Percentiles rank a stretch among this genome's conserved stretches.
These are phyloP conservation scores for Keiferia lycopersicella DNA, from an alignment of 2,888 invertebrate genomes.

Conservation along the genomic window DNA sequence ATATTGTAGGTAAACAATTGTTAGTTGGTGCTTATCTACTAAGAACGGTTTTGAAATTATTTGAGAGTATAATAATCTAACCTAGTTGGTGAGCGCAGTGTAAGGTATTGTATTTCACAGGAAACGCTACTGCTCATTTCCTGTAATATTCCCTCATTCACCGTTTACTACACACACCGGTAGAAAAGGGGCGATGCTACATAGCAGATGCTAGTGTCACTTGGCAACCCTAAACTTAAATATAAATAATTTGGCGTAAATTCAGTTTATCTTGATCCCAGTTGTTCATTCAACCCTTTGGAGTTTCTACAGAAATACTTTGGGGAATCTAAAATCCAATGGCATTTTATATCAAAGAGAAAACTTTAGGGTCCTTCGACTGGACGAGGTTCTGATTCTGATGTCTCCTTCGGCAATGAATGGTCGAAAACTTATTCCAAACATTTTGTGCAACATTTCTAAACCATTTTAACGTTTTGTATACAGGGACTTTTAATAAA, in stretches of 20 bases:
- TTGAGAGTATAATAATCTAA: not conserved
- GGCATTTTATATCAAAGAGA: slow-evolving; percentile 41
- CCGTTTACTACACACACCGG: no score
- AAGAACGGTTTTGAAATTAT: not conserved
- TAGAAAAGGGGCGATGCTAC: no score
- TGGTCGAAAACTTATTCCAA: slow-evolving; percentile 8
- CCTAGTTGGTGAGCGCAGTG: no score
- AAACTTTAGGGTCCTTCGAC: slow-evolving; percentile 36
- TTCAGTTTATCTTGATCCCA: slow-evolving; percentile 36
- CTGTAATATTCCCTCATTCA: no score
- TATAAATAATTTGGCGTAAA: slow-evolving; percentile 32
- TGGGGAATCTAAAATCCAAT: slow-evolving; percentile 36
- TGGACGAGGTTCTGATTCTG: slow-evolving; percentile 20
- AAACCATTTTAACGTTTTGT: not conserved
- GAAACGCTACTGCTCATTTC: no score
- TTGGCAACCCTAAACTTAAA: slow-evolving; percentile 9
- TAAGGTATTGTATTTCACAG: no score
- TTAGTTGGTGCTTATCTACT: no score
- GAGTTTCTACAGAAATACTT: slow-evolving; percentile 36
- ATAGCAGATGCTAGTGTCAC: no score
- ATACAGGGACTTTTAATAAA: not conserved
- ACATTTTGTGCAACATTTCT: slow-evolving; percentile 3
- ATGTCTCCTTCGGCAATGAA: slow-evolving; percentile 15
- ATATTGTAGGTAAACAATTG: no score
- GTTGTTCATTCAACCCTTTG: slow-evolving; percentile 37